These are phyloP conservation scores for Chelon auratus DNA, from an alignment of 2,797 vertebrate genomes.

Conservation along the genomic window DNA sequence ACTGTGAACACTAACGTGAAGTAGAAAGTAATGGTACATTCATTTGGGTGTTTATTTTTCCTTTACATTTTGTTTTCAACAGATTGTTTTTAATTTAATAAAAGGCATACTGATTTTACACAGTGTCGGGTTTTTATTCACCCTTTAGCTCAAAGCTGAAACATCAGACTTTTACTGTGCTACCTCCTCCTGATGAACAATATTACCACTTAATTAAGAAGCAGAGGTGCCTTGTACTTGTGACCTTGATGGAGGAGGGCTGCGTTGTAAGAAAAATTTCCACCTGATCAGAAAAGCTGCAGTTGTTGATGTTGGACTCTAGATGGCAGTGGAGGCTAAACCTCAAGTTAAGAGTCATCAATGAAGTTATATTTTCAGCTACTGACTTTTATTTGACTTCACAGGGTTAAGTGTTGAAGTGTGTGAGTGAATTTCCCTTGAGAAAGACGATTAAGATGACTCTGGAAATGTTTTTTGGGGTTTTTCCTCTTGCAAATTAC, in stretches of 20 bases:
- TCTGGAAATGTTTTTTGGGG: no score
- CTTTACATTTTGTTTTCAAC: slow-evolving; percentile 74
- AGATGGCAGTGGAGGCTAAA: slow-evolving; percentile 39
- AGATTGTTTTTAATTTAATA: slow-evolving; percentile 87
- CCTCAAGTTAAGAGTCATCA: background rate
- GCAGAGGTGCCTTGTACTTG: background rate
- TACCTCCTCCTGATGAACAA: background rate
- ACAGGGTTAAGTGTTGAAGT: no score
- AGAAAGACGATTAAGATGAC: no score
- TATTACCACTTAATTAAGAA: background rate
- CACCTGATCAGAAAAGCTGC: background rate
- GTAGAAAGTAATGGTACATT: slow-evolving; percentile 71
- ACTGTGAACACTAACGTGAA: slow-evolving; percentile 70
- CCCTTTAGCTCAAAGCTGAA: background rate
- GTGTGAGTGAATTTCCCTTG: no score
- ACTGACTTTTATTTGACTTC: no score
- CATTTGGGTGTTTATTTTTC: slow-evolving; percentile 61
- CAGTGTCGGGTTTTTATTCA: slow-evolving; percentile 4
- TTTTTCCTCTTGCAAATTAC: background rate
- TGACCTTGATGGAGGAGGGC: slow-evolving; percentile 35
- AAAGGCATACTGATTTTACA: slow-evolving; percentile 83
- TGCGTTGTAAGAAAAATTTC: background rate
- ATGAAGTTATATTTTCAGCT: background rate
- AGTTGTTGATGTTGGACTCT: slow-evolving; percentile 22
- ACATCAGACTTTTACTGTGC: background rate